Evolutionary conservation across 2,797 vertebrate genomes (phyloP).

Genomic region (Hoplostethus mediterraneus): DNA sequence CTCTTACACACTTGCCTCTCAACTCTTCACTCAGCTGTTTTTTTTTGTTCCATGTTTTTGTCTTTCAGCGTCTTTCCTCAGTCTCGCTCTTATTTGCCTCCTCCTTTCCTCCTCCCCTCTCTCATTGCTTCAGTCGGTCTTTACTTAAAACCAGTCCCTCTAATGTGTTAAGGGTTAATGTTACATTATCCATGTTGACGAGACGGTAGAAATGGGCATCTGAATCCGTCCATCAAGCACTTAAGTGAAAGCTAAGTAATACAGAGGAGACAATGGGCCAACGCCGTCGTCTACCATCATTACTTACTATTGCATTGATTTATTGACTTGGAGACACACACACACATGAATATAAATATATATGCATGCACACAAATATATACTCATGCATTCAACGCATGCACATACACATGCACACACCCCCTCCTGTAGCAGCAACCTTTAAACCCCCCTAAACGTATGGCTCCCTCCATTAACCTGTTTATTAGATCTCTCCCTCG

Average conservation of each 20-base stretch:
- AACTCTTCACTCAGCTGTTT: background rate
- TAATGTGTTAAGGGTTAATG: slow-evolving; percentile 66
- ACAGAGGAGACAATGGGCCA: slow-evolving; percentile 48
- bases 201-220: slow-evolving; percentile 41
- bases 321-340: background rate
- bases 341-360: background rate
- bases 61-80: too few relatives aligned
- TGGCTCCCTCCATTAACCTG: slow-evolving; percentile 22
- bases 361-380: background rate
- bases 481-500: slow-evolving; percentile 39
- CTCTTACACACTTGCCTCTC: slow-evolving; percentile 11
- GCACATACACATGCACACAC: slow-evolving; percentile 5
- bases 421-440: slow-evolving; percentile 2
- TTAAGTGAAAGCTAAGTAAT: slow-evolving; percentile 58
- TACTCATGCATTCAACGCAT: background rate
- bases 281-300: slow-evolving; percentile 27
- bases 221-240: slow-evolving; percentile 68
- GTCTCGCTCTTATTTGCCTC: background rate
- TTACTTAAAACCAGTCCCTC: slow-evolving; percentile 46
- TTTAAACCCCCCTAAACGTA: slow-evolving; percentile 21
- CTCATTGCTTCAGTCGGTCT: background rate
- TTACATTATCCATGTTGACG: slow-evolving; percentile 62
- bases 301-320: slow-evolving; percentile 52
- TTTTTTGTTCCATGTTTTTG: slow-evolving; percentile 7
- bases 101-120: background rate